Evolutionary conservation across 2,797 vertebrate genomes (phyloP).

Genomic region (Rhinophrynus dorsalis): DNA sequence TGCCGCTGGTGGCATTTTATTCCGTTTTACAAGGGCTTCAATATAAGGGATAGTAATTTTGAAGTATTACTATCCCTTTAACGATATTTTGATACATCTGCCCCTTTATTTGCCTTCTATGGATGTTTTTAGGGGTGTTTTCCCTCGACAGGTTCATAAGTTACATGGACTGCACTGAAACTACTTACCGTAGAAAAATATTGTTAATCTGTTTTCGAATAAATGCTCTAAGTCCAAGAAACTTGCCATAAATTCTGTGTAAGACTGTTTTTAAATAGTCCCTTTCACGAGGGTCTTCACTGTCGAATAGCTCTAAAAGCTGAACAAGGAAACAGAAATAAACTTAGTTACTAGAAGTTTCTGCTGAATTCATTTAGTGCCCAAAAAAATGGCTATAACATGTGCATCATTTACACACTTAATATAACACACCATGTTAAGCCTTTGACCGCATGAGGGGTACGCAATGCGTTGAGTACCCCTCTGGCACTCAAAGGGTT

Average conservation of each 20-base stretch:
- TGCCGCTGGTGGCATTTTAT: too few relatives aligned
- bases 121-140: too few relatives aligned
- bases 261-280: slow-evolving; percentile 99
- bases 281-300: slow-evolving; percentile 96
- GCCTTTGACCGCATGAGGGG: too few relatives aligned
- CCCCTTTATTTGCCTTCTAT: too few relatives aligned
- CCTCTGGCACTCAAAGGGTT: too few relatives aligned
- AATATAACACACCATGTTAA: slow-evolving; percentile 54
- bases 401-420: slow-evolving; percentile 56
- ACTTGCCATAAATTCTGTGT: slow-evolving; percentile 99
- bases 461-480: too few relatives aligned
- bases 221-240: slow-evolving; percentile 99
- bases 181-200: slow-evolving; percentile 99
- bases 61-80: too few relatives aligned
- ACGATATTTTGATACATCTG: too few relatives aligned
- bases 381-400: slow-evolving; percentile 51
- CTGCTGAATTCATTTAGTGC: neutral
- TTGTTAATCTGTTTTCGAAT: slow-evolving; percentile 99
- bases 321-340: slow-evolving; percentile 50
- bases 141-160: too few relatives aligned
- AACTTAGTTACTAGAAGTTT: neutral
- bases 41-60: too few relatives aligned
- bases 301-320: slow-evolving; percentile 98
- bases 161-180: too few relatives aligned
- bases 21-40: too few relatives aligned